Conservation (phyloP, 2,113 vertebrate genomes). For the Eulemur rufifrons region DNA sequence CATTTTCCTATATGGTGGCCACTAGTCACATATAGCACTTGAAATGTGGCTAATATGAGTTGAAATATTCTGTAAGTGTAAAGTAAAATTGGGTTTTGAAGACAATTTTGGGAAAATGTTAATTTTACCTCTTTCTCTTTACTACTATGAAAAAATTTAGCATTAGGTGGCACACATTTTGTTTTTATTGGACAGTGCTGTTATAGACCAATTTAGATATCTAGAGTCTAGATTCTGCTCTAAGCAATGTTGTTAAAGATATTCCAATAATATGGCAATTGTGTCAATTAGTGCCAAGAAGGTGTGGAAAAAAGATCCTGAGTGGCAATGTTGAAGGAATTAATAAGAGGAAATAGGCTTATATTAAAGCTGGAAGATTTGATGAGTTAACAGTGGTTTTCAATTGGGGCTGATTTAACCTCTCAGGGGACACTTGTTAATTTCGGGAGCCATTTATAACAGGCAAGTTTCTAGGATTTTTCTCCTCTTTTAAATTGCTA, state of each 20-base stretch:
- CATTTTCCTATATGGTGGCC: neutral
- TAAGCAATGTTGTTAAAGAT: neutral
- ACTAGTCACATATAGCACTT: neutral
- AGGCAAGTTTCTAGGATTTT: neutral
- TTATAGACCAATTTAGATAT: neutral
- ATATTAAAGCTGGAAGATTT: neutral
- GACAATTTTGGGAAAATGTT: neutral
- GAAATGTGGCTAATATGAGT: neutral
- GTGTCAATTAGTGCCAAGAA: slow-evolving; percentile 22
- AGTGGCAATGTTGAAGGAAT: neutral
- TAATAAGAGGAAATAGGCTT: slow-evolving; percentile 28
- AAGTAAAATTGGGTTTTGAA: neutral
- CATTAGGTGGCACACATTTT: neutral
- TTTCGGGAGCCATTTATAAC: neutral
- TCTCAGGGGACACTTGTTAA: neutral
- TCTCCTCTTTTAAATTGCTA: neutral
- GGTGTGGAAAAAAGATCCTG: neutral
- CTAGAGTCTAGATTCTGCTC: neutral
- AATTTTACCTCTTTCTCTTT: neutral
- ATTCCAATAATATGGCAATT: neutral
- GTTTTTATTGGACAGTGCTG: neutral
- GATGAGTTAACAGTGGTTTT: neutral
- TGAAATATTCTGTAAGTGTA: neutral
- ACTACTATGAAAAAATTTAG: neutral
- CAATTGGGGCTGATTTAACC: neutral